Conservation (phyloP, 2,888 invertebrate genomes). For the Patella ulyssiponensis region DNA sequence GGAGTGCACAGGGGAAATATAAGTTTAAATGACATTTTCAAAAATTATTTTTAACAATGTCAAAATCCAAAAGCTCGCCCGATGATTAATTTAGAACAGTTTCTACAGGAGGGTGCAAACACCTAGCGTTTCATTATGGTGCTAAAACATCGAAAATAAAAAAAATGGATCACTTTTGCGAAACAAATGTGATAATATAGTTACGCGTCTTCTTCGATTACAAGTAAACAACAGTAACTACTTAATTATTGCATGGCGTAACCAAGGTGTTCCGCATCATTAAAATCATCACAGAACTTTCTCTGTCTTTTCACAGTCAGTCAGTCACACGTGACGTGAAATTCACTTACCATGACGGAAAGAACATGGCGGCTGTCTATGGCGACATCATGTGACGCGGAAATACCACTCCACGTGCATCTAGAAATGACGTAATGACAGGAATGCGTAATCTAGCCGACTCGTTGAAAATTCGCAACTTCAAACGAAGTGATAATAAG, state of each 20-base stretch:
- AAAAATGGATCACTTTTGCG: not conserved
- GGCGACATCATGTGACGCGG: not conserved
- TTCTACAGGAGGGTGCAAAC: too few relatives aligned
- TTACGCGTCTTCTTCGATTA: not conserved
- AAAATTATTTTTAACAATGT: too few relatives aligned
- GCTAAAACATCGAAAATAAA: not conserved
- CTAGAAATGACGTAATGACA: not conserved
- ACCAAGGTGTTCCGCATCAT: not conserved
- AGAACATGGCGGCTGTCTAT: not conserved
- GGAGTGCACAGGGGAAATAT: too few relatives aligned
- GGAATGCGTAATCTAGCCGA: not conserved
- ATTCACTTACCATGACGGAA: not conserved
- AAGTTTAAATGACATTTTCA: too few relatives aligned
- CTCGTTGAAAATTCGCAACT: not conserved
- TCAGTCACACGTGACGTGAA: not conserved
- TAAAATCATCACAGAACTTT: not conserved
- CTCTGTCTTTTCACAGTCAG: not conserved
- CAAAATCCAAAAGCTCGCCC: too few relatives aligned
- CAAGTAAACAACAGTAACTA: not conserved
- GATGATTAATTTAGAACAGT: too few relatives aligned
- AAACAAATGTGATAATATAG: not conserved
- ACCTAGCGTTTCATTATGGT: too few relatives aligned
- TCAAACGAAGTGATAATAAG: not conserved
- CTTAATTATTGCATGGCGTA: not conserved
- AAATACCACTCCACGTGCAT: constrained; percentile 8